Evolutionary conservation across 37 sponge, comb jelly and placozoan genomes (phyloP).

Genomic region (Axinella damicornis): DNA sequence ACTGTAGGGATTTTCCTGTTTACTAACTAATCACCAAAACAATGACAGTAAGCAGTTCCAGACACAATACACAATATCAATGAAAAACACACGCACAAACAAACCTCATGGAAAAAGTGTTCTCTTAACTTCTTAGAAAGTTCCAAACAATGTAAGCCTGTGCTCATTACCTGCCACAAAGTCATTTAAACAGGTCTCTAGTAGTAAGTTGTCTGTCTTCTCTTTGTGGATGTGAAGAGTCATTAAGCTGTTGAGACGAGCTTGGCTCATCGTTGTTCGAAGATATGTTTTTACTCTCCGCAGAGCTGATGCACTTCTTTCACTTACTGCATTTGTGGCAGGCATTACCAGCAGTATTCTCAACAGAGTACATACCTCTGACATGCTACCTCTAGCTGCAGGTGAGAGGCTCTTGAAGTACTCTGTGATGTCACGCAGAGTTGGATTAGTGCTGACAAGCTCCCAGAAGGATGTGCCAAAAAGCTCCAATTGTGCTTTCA

Average conservation of each 20-base stretch:
- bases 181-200: constrained; percentile 30
- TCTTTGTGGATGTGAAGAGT: constrained; percentile 56
- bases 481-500: background rate
- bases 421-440: constrained; percentile 18
- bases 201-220: background rate
- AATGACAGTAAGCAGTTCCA: too few species aligned
- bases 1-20: too few species aligned
- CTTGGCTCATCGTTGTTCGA: constrained; percentile 53
- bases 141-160: constrained; percentile 21
- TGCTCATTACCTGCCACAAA: constrained; percentile 42
- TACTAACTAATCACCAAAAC: too few species aligned
- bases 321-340: constrained; percentile 59
- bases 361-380: constrained; percentile 47
- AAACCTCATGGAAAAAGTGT: too few species aligned
- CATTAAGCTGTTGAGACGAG: constrained; percentile 64
- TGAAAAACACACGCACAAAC: too few species aligned
- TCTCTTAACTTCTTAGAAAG: too few species aligned
- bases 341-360: constrained; percentile 65
- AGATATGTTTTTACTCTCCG: constrained; percentile 59
- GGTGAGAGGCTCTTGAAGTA: constrained; percentile 35
- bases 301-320: constrained; percentile 54
- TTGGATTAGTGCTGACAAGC: background rate
- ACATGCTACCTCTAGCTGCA: constrained; percentile 25
- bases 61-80: too few species aligned
- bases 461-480: too few species aligned